A percentile compares a stretch with the other conserved stretches of the same genome.
Conservation (phyloP, 2,888 invertebrate species). For the Chironomus riparius region DNA sequence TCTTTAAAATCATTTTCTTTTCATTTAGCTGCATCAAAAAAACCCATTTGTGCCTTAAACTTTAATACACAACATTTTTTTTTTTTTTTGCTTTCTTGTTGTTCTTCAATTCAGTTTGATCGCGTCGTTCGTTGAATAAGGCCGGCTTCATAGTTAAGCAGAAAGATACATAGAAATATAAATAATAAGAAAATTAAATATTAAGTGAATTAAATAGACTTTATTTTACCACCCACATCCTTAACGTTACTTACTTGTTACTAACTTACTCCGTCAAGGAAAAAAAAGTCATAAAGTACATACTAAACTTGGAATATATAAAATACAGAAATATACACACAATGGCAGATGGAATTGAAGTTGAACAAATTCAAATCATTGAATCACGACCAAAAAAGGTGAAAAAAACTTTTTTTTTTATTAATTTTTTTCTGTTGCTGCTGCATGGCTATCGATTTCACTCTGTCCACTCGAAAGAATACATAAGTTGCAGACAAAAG, state of each 20-base stretch:
- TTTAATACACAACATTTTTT: not conserved
- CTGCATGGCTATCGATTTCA: not conserved
- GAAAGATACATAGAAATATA: not conserved
- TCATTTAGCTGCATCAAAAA: not conserved
- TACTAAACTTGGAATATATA: not conserved
- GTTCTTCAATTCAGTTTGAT: not conserved
- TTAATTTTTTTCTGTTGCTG: not conserved
- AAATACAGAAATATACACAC: not conserved
- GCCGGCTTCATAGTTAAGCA: not conserved
- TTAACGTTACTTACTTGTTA: not conserved
- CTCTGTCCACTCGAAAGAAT: not conserved
- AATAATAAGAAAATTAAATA: not conserved
- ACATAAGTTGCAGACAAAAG: not conserved
- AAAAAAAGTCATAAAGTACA: not conserved
- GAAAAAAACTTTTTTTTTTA: slow-evolving; percentile 2
- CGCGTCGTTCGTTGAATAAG: slow-evolving; percentile 3
- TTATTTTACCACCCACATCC: not conserved
- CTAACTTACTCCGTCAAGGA: not conserved
- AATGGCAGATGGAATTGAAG: slow-evolving; percentile 24
- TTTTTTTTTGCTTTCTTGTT: not conserved
- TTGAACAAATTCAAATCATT: slow-evolving; percentile 13
- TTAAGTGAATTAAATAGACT: not conserved
- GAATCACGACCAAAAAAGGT: slow-evolving; percentile 27
- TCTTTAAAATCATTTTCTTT: slow-evolving; percentile 11
- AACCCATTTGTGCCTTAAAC: not conserved